Base-by-base conservation (phyloP, 2,888 invertebrate genomes). In the Cremastinae sp. region DNA sequence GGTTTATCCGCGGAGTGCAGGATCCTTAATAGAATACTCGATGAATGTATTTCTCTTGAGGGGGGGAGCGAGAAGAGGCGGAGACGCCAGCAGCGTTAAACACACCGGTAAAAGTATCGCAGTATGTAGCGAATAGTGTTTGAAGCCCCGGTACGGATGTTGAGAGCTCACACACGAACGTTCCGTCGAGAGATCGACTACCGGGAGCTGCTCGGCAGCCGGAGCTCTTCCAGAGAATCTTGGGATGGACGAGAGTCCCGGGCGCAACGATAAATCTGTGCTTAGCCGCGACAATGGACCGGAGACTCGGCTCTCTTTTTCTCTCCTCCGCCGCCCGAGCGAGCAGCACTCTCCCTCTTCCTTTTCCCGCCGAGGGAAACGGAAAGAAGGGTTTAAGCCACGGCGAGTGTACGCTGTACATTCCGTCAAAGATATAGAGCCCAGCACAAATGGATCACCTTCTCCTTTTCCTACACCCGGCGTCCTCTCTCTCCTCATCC, bases 11-110 rank as follows among this genome's bases (percentile, higher is more conserved):
- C 79, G 81, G 81, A 84, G 84, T 83, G 84, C 83, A 84, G 82
- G 74, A 85, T 84, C 85, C 85, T 85, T 86, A 85, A 86, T 86
- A 86, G 86, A 86, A 86, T 85, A 85, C 85, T 84, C 86, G 85
- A 86, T 86, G 86, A 86, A 86, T 85, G 84, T 85, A 86, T 86
- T 86, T 85, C 86, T 83, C 84, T 84, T 84, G 81, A 84, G 85
- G 80, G 81, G 81, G 41, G 74, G 54, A 16, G 53, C 49, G 65
- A 49, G 56, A n/a, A 34, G n/a, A 10, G 28, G 51, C 8, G 28
- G n/a, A 22, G 1, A n/a, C 5, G 10, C 43, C 43, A 65, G 70
- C 20, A 51, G 53, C 71, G 62, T 45, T 59, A 16, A 66, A 70
- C 59, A 58, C 45, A 58, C 51, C 10, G 54, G 68, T 43, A 20